These are phyloP conservation scores for Catocala nupta DNA, from an alignment of 2,888 invertebrate genomes.

Conservation along the genomic window DNA sequence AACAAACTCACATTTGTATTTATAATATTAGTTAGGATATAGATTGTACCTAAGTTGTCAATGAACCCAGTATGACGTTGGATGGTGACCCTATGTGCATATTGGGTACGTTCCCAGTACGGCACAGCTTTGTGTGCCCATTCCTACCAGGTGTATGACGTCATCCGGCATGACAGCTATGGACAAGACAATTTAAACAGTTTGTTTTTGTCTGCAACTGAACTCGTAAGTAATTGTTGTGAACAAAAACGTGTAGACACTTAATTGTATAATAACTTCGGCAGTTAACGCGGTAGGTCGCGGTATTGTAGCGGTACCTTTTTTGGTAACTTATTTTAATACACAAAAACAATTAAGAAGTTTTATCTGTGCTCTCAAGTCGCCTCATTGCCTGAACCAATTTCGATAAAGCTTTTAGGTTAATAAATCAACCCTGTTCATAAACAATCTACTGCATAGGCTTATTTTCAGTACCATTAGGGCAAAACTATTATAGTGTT, in stretches of 20 bases:
- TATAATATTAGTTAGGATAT: too few species aligned
- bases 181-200: constrained; percentile 17
- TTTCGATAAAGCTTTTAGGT: too few species aligned
- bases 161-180: constrained; percentile 17
- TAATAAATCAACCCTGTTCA: too few species aligned
- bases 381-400: too few species aligned
- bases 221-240: constrained; percentile 5
- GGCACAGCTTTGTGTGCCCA: constrained; percentile 23
- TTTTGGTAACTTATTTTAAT: neutral
- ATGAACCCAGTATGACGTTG: neutral
- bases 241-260: constrained; percentile 5
- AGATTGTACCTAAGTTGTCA: too few species aligned
- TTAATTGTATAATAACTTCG: constrained; percentile 4
- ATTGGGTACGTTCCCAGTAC: neutral
- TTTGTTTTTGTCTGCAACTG: constrained; percentile 8
- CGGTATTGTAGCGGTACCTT: neutral
- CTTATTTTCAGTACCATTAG: too few species aligned
- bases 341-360: too few species aligned
- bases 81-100: constrained; percentile 1
- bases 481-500: too few species aligned
- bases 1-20: too few species aligned
- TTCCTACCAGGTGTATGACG: constrained; percentile 22
- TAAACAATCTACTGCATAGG: too few species aligned
- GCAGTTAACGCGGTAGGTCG: constrained; percentile 2
- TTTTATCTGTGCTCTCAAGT: too few species aligned